Conservation (phyloP, 2,113 vertebrate genomes). For the Accipiter virgatus region DNA sequence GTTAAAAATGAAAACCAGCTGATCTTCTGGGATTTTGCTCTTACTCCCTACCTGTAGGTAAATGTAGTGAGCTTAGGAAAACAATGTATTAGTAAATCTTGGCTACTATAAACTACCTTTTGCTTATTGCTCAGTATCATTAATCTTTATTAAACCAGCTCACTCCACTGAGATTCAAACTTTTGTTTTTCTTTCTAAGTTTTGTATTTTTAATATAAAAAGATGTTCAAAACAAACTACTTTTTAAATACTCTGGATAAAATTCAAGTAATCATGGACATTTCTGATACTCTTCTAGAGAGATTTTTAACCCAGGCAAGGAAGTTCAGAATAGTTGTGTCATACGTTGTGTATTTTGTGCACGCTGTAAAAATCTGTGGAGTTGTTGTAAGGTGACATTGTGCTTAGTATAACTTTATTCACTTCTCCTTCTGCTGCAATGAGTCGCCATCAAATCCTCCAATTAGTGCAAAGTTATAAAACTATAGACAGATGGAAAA, state of each 20-base stretch:
- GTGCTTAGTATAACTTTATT: background rate
- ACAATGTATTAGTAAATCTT: background rate
- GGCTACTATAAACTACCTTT: background rate
- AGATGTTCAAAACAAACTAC: background rate
- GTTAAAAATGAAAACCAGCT: background rate
- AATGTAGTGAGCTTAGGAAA: background rate
- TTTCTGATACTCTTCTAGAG: background rate
- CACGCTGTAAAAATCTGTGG: background rate
- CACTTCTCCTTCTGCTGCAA: background rate
- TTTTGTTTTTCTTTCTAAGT: background rate
- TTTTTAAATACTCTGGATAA: background rate
- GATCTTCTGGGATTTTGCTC: background rate
- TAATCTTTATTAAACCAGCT: conserved; percentile 29
- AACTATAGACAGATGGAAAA: background rate
- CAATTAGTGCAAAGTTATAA: background rate
- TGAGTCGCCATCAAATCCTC: background rate
- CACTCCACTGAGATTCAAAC: background rate
- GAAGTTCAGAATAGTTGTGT: background rate
- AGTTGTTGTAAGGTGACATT: background rate
- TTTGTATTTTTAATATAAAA: background rate
- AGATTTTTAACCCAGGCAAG: background rate
- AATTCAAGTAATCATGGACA: background rate
- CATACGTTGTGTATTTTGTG: background rate
- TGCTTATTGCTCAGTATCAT: background rate
- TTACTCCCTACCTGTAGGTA: background rate